A percentile compares a stretch with the other conserved stretches of the same genome.
Evolutionary conservation across 2,113 vertebrate species (phyloP).

Genomic region (Bothrops jararaca): DNA sequence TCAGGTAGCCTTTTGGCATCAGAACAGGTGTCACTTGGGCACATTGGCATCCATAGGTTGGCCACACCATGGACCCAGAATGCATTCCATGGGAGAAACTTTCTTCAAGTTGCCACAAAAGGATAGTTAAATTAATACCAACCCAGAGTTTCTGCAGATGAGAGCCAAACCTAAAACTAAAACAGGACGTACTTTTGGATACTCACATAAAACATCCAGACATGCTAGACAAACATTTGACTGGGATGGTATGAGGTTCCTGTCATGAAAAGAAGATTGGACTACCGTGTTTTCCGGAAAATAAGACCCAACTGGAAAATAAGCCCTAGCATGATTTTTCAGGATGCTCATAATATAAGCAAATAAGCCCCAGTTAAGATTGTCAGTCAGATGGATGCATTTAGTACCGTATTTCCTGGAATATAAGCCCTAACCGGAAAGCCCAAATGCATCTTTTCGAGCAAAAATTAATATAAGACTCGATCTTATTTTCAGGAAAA

Average conservation of each 20-base stretch:
- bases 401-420: no score
- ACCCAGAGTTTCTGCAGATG: background rate
- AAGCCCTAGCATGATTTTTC: no score
- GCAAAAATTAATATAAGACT: no score
- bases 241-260: background rate
- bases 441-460: no score
- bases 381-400: no score
- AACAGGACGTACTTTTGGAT: background rate
- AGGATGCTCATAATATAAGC: no score
- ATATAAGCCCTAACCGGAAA: no score
- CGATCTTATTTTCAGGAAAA: no score
- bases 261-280: background rate
- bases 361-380: no score
- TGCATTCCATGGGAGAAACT: background rate
- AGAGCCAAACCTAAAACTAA: background rate
- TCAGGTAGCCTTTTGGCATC: background rate
- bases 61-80: background rate
- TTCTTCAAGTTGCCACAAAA: background rate
- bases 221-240: background rate
- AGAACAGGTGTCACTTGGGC: background rate
- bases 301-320: no score
- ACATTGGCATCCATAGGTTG: background rate
- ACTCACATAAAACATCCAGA: background rate
- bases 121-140: background rate
- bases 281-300: no score